A percentile compares a stretch with the other conserved stretches of the same genome.
phyloP scores from a whole-genome alignment of 2,888 invertebrate genomes.

The Pristionchus fissidentatus region DNA sequence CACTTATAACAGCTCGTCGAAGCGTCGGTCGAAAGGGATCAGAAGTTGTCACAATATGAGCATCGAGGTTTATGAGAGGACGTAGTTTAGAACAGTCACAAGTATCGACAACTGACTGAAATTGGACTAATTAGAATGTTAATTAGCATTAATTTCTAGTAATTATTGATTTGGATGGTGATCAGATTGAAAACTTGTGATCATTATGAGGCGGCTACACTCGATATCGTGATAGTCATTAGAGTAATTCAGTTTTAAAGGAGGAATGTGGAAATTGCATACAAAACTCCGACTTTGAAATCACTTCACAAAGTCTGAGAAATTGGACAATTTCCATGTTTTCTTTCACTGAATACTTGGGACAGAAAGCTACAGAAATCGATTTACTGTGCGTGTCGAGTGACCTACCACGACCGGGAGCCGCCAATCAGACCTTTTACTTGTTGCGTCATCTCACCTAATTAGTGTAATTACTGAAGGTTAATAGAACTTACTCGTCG shows the following conservation, averaged over 20 bases:
- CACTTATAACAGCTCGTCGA: not conserved
- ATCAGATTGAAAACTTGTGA: constrained; percentile 41
- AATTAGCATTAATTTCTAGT: no score
- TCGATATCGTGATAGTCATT: not conserved
- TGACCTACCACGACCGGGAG: not conserved
- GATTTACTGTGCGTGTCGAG: not conserved
- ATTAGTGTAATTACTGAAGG: not conserved
- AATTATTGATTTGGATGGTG: not conserved
- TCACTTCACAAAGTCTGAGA: not conserved
- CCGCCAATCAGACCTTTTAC: constrained; percentile 13
- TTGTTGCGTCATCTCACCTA: constrained; percentile 17
- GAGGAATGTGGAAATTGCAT: not conserved
- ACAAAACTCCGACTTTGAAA: not conserved
- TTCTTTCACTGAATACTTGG: not conserved
- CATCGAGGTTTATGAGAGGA: not conserved
- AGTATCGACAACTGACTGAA: not conserved
- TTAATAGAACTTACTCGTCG: not conserved
- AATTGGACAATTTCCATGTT: not conserved
- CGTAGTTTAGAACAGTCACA: not conserved
- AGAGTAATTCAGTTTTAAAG: not conserved
- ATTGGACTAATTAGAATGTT: not conserved
- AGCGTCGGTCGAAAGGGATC: not conserved
- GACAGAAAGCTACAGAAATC: not conserved
- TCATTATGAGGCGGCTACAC: not conserved
- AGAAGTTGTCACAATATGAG: not conserved